phyloP scores from a whole-genome alignment of 2,888 invertebrate species.

The Troilus luridus region DNA sequence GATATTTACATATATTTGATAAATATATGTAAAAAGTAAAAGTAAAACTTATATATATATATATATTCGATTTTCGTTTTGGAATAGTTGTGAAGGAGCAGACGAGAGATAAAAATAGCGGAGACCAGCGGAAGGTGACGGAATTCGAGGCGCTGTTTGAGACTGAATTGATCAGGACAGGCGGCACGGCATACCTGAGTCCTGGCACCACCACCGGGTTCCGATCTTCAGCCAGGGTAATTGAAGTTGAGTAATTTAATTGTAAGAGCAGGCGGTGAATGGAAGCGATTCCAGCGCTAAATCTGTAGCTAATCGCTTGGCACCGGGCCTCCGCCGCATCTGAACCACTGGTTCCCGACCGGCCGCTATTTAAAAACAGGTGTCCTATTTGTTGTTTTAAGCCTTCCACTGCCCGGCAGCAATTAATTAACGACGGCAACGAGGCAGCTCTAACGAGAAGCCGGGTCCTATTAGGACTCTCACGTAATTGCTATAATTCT shows the following conservation, averaged over 20 bases:
- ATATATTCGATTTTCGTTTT: no score
- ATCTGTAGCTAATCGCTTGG: conserved; percentile 56
- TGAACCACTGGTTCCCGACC: conserved; percentile 35
- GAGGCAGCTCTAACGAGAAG: conserved; percentile 51
- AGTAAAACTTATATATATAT: no score
- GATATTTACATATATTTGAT: no score
- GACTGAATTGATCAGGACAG: conserved; percentile 5
- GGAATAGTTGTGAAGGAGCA: background rate
- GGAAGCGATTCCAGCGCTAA: conserved; percentile 47
- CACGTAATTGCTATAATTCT: conserved; percentile 29
- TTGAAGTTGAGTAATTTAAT: conserved; percentile 60
- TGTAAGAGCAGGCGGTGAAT: conserved; percentile 53
- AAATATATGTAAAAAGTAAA: no score
- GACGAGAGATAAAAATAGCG: background rate
- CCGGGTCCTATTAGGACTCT: conserved; percentile 32
- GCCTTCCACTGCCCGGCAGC: conserved; percentile 12
- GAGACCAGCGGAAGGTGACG: background rate
- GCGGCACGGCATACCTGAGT: conserved; percentile 35
- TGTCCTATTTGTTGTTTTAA: conserved; percentile 59
- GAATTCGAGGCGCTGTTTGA: background rate
- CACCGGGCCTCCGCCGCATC: background rate
- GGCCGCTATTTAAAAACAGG: conserved; percentile 57
- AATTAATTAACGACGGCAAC: conserved; percentile 50
- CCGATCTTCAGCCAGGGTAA: conserved; percentile 32
- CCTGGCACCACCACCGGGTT: background rate